These are phyloP conservation scores for Spea multiplicata DNA, from an alignment of 2,113 vertebrate species.

Conservation along the genomic window DNA sequence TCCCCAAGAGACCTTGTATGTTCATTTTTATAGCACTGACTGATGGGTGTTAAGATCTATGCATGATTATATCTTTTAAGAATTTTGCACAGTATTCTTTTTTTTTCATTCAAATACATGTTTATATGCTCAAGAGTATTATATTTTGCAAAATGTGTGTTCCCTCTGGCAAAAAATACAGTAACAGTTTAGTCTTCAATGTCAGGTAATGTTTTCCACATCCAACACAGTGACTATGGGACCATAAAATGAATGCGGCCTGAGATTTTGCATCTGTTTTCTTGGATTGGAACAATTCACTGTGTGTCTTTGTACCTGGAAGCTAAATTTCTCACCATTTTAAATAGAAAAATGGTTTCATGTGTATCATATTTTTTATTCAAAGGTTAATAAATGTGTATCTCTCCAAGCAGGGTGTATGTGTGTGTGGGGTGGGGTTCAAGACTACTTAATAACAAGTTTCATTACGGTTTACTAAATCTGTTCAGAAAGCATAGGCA, in stretches of 20 bases:
- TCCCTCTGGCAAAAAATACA: constrained; percentile 23
- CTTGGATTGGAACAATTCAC: constrained; percentile 9
- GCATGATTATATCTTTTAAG: constrained; percentile 22
- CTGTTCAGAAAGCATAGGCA: constrained; percentile 11
- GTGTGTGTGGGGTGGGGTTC: neutral
- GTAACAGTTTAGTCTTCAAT: constrained; percentile 23
- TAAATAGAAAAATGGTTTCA: constrained; percentile 9
- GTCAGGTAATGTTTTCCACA: constrained; percentile 38
- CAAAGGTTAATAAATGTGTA: constrained; percentile 34
- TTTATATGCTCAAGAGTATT: constrained; percentile 25
- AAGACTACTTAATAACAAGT: constrained; percentile 23
- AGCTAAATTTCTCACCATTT: constrained; percentile 38
- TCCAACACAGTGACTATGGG: constrained; percentile 27
- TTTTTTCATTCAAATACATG: constrained; percentile 8
- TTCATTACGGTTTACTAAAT: constrained; percentile 19
- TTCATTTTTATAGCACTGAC: neutral
- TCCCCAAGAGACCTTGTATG: neutral
- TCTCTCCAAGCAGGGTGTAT: neutral
- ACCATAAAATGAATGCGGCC: constrained; percentile 25
- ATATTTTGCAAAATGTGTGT: constrained; percentile 18
- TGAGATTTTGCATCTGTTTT: constrained; percentile 26
- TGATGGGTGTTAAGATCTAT: constrained; percentile 10
- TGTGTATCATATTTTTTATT: constrained; percentile 12
- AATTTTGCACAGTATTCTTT: constrained; percentile 9
- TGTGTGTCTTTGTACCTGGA: constrained; percentile 34